Evolutionary conservation across 2,113 vertebrate species (phyloP), one percentile per base, ranked within the genome.

Genomic region (Seriola rivoliana): DNA sequence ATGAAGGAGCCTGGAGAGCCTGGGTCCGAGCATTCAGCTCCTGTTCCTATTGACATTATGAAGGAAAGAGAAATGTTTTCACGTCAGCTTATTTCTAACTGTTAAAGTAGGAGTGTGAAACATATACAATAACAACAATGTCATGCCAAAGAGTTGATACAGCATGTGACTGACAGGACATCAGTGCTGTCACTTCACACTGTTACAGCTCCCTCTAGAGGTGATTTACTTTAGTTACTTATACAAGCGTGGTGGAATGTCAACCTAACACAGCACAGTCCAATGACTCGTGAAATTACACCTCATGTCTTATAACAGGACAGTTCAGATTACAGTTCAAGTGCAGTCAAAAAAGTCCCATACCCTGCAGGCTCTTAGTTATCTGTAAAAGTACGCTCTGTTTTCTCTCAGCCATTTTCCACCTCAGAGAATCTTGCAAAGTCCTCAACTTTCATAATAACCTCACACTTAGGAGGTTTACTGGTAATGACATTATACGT

Each of bases 1-100:
- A 94, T 11, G 98, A 97, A 23, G 97, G 95, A 5, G 97, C 96
- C 95, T 99, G 98, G 5, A 99, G 96, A 29, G 97, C 97, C 72
- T 97, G 97, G 71, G 97, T 96, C 78, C 98, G 96, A 89, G 98
- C 98, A 48, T 94, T 99, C 63, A 99, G 96, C 86, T 99, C 98
- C 94, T 99, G 98, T 88, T 99, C 98, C 98, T 99, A 82, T 76
- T 91, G 34, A 52, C 44, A 62, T 17, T 19, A 34, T 8, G 6
- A 60, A 74, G 32, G 8, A 64, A 50, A 54, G 42, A 80, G 19
- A 69, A 21, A 66, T 0, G 10, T 48, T 59, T 79, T 4, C 5
- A 72, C 32, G 40, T 23, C 8, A 70, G 40, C 19, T 57, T 14
- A 19, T 55, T 32, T 63, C 36, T 19, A 58, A 69, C 2, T n/a